Evolutionary conservation across 2,888 invertebrate species (phyloP), one percentile per base, ranked within the genome.

Genomic region (Caenorhabditis virilis): DNA sequence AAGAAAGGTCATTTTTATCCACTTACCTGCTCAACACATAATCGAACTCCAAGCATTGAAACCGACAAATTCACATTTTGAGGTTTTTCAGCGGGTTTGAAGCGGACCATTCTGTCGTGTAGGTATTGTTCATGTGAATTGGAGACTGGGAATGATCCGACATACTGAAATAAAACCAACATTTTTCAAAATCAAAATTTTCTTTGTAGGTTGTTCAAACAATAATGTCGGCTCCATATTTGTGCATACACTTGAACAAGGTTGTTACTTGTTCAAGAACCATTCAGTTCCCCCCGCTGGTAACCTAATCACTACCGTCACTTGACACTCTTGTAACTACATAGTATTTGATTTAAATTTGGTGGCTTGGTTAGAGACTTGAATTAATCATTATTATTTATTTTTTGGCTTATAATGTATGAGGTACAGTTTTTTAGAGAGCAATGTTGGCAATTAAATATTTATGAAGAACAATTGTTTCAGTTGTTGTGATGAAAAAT

Each of bases 101-200:
- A 72, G 33, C 49, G 52, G 41, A 70, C 72, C 41, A 72, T 39
- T 11, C 72, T 58, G 18, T 43, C 50, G 16, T 46, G 59, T 23
- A 70, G 46, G 22, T 65, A 46, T 20, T 68, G 65, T 11, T 50
- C 48, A 20, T 53, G 11, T 2, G 66, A 47, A 43, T 48, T 64
- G 16, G 67, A 68, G 43, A 72, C 68, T 9, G 72, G 72, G 30
- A 72, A 69, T 20, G 69, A 70, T 51, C 69, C 72, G 35, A 69
- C 25, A 39, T 66, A 70, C 72, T 72, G 68, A 3, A 45, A 45
- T 27, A 30, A 30, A 6, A 30, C 6, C 6, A 30, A 30, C 13
- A 30, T 30, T 30, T 6, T 30, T 30, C 30, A 30, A 30, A 6
- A 13, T 30, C 30, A 13, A 30, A 30, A 6, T 30, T 30, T 30